Percentiles rank a stretch among this genome's conserved stretches.
These are phyloP conservation scores for Diplodus puntazzo DNA, from an alignment of 2,797 vertebrate species.

Conservation along the genomic window DNA sequence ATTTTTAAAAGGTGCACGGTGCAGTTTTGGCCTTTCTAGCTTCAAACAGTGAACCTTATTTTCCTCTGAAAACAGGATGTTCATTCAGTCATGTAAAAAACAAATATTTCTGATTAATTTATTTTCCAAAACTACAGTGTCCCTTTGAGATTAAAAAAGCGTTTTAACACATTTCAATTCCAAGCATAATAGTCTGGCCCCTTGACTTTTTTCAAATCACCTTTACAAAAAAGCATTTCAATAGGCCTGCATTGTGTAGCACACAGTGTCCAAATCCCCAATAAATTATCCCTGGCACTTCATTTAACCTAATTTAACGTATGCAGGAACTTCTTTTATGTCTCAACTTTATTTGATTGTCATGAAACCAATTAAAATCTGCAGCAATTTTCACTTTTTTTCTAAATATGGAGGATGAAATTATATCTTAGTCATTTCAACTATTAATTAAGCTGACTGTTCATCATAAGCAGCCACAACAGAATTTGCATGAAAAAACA, in stretches of 20 bases:
- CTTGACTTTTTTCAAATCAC: no score
- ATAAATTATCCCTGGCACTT: slow-evolving; percentile 14
- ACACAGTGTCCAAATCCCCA: not conserved
- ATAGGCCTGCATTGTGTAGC: not conserved
- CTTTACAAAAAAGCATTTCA: no score
- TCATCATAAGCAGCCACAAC: not conserved
- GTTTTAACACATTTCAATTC: no score
- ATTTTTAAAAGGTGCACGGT: no score
- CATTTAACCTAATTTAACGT: slow-evolving; percentile 11
- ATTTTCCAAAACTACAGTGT: no score
- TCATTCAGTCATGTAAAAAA: no score
- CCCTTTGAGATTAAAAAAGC: no score
- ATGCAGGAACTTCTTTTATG: slow-evolving; percentile 2
- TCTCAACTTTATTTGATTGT: slow-evolving; percentile 2
- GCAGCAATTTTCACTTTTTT: slow-evolving; percentile 20
- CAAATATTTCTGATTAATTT: no score
- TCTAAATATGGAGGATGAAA: slow-evolving; percentile 12
- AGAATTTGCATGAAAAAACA: not conserved
- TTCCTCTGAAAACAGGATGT: no score
- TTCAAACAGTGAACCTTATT: no score
- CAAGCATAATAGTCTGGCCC: no score
- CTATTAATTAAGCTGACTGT: not conserved
- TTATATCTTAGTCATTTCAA: not conserved
- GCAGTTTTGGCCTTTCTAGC: no score
- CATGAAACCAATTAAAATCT: slow-evolving; percentile 8